A percentile compares a stretch with the other conserved stretches of the same genome.
Evolutionary conservation across 1,140 invertebrate genomes (phyloP).

Genomic region (Drosophila virilis): DNA sequence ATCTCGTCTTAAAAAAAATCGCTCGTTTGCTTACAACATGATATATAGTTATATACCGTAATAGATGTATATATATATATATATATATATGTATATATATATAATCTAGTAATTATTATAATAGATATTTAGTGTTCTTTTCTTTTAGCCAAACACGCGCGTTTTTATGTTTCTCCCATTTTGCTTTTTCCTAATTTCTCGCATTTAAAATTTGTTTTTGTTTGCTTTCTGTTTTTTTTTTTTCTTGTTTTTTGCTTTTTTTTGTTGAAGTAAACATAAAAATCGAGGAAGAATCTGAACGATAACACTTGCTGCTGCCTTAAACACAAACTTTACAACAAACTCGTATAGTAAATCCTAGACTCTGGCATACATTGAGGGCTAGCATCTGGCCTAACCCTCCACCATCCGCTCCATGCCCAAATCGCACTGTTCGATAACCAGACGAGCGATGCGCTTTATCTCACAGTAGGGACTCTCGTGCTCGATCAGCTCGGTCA

Average conservation of each 20-base stretch:
- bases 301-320: conserved; percentile 65
- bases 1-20: conserved; percentile 55
- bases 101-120: conserved; percentile 42
- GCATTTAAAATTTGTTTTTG: conserved; percentile 26
- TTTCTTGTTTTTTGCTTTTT: conserved; percentile 12
- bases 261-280: conserved; percentile 45
- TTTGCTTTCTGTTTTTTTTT: background rate
- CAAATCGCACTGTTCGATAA: conserved; percentile 87
- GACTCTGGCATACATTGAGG: background rate
- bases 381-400: conserved; percentile 44
- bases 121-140: conserved; percentile 37
- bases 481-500: conserved; percentile 88
- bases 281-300: conserved; percentile 56
- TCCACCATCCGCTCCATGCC: conserved; percentile 71
- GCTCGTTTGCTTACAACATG: conserved; percentile 68
- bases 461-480: conserved; percentile 87
- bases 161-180: conserved; percentile 32
- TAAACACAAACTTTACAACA: conserved; percentile 74
- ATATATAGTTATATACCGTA: conserved; percentile 47
- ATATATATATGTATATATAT: conserved; percentile 44
- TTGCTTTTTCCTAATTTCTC: conserved; percentile 16
- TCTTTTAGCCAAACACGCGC: conserved; percentile 21
- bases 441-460: conserved; percentile 88
- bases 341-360: conserved; percentile 58
- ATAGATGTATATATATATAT: conserved; percentile 24